Percentiles rank a stretch among this genome's conserved stretches.
These are phyloP conservation scores for Saxidomus purpurata DNA, from an alignment of 1,140 invertebrate genomes.

Conservation along the genomic window DNA sequence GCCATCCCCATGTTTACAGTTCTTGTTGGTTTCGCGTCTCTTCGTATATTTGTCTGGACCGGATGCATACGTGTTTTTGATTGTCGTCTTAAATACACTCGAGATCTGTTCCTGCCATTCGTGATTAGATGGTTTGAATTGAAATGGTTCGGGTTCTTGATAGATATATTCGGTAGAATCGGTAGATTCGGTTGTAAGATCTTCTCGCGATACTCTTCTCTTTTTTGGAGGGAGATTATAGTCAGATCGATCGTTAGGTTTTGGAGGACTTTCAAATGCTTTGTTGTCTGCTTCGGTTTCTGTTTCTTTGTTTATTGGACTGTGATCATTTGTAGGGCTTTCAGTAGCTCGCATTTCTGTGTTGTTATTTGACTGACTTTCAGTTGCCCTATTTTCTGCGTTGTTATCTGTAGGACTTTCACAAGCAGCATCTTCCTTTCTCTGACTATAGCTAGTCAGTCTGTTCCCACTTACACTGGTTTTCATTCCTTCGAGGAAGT, in stretches of 20 bases:
- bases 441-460: neutral
- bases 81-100: neutral
- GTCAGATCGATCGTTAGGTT: too few species aligned
- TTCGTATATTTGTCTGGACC: constrained; percentile 21
- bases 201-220: neutral
- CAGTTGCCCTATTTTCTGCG: too few species aligned
- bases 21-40: constrained; percentile 11
- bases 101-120: neutral
- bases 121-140: neutral
- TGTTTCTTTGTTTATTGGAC: neutral
- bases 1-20: constrained; percentile 8
- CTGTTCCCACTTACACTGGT: neutral
- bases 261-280: neutral
- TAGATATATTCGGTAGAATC: neutral
- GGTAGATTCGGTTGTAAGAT: neutral
- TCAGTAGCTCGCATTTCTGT: neutral
- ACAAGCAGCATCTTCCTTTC: neutral
- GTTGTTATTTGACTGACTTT: neutral
- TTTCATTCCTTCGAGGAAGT: neutral
- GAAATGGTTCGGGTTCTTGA: neutral
- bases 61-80: constrained; percentile 20
- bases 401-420: too few species aligned
- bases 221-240: too few species aligned
- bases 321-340: neutral
- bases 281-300: neutral